Conservation (phyloP, 1,140 invertebrate species). For the Bradynema listronoti region DNA sequence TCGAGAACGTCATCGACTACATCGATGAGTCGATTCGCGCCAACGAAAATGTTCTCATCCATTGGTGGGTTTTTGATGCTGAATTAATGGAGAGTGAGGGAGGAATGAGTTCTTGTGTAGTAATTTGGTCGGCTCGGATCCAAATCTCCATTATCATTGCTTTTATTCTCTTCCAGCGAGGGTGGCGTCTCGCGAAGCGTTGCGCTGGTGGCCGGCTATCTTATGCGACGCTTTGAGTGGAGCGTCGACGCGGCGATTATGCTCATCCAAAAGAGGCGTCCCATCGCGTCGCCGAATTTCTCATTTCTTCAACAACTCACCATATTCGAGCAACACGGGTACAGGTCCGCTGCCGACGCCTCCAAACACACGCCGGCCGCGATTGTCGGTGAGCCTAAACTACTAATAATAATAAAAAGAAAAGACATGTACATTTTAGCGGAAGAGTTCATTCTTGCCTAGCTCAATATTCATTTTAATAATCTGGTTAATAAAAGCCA, state of each 20-base stretch:
- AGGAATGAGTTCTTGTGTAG: no score
- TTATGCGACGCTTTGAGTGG: conserved; percentile 44
- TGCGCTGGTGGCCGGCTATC: conserved; percentile 45
- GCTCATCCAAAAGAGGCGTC: conserved; percentile 38
- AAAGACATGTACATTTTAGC: no score
- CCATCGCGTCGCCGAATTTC: conserved; percentile 36
- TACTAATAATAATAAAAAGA: no score
- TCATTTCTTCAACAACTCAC: conserved; percentile 34
- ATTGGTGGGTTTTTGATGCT: conserved; percentile 40
- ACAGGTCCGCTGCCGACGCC: conserved; percentile 23
- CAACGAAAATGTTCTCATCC: conserved; percentile 47
- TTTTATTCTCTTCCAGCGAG: conserved; percentile 35
- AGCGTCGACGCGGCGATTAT: conserved; percentile 32
- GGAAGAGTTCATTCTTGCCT: no score
- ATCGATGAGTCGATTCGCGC: conserved; percentile 35
- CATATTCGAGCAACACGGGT: conserved; percentile 43
- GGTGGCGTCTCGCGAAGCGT: conserved; percentile 43
- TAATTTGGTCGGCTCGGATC: background rate
- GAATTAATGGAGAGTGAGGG: no score
- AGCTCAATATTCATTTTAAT: no score
- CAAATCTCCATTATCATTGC: background rate
- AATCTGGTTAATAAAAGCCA: no score
- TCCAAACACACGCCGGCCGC: conserved; percentile 26
- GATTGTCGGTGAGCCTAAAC: no score
- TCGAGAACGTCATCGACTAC: conserved; percentile 39